phyloP scores from a whole-genome alignment of 2,888 invertebrate species.

The Xestobium rufovillosum region DNA sequence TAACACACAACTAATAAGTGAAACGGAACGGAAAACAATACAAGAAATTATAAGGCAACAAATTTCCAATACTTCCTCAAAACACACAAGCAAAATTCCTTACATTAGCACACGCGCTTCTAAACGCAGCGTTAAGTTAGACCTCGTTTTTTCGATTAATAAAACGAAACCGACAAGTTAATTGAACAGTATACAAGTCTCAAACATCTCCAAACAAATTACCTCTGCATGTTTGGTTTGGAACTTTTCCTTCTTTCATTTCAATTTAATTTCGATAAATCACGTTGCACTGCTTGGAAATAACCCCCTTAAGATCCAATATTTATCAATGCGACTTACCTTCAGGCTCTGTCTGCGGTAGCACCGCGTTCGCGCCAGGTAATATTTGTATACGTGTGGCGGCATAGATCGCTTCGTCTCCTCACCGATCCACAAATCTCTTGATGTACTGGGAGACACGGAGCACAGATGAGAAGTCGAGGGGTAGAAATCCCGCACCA shows the following conservation, averaged over 20 bases:
- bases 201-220: too few relatives aligned
- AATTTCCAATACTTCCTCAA: too few relatives aligned
- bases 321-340: slow-evolving; percentile 32
- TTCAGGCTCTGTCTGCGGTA: slow-evolving; percentile 41
- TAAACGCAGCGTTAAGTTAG: too few relatives aligned
- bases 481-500: slow-evolving; percentile 41
- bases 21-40: too few relatives aligned
- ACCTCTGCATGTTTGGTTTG: too few relatives aligned
- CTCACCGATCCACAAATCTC: slow-evolving; percentile 55
- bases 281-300: not conserved
- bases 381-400: slow-evolving; percentile 59
- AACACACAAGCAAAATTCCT: too few relatives aligned
- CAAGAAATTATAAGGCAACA: too few relatives aligned
- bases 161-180: too few relatives aligned
- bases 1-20: too few relatives aligned
- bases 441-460: slow-evolving; percentile 23
- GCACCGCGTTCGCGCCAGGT: slow-evolving; percentile 45
- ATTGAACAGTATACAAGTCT: too few relatives aligned
- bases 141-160: too few relatives aligned
- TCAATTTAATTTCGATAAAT: slow-evolving; percentile 1
- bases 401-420: slow-evolving; percentile 57
- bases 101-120: too few relatives aligned
- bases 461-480: slow-evolving; percentile 34
- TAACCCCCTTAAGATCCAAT: not conserved
- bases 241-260: slow-evolving; percentile 1